Conservation (phyloP, 2,113 vertebrate genomes). For the Aptenodytes forsteri region DNA sequence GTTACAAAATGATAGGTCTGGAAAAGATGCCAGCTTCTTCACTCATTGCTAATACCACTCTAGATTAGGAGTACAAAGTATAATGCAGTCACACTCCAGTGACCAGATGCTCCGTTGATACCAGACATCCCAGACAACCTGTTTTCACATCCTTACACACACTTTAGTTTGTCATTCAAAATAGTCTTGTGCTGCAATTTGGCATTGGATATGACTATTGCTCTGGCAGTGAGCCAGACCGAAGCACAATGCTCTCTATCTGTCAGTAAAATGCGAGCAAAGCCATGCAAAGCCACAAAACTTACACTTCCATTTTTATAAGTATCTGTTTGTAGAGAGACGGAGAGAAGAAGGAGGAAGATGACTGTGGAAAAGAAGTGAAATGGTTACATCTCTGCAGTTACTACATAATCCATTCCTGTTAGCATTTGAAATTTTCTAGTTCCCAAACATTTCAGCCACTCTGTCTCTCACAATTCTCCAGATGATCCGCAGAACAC, state of each 20-base stretch:
- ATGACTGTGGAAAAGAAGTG: background rate
- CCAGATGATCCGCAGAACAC: background rate
- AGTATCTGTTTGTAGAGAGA: background rate
- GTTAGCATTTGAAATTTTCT: background rate
- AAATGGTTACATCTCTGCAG: background rate
- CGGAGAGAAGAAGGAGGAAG: background rate
- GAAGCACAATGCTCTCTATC: background rate
- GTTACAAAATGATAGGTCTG: background rate
- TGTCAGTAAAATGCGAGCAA: background rate
- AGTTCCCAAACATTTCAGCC: background rate
- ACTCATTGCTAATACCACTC: slow-evolving; percentile 3
- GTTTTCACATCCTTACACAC: slow-evolving; percentile 67
- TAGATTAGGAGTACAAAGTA: slow-evolving; percentile 31
- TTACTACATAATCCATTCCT: background rate
- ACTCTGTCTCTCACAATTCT: background rate
- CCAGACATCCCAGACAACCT: slow-evolving; percentile 76
- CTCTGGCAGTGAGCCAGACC: slow-evolving; percentile 60
- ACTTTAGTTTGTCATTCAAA: slow-evolving; percentile 71
- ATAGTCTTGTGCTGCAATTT: slow-evolving; percentile 47
- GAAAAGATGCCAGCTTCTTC: background rate
- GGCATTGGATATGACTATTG: slow-evolving; percentile 40
- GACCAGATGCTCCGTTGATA: slow-evolving; percentile 74
- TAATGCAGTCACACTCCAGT: slow-evolving; percentile 56
- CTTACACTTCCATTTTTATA: background rate
- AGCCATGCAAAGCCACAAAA: background rate